phyloP scores from a whole-genome alignment of 2,113 vertebrate species.

The Cinclus cinclus region DNA sequence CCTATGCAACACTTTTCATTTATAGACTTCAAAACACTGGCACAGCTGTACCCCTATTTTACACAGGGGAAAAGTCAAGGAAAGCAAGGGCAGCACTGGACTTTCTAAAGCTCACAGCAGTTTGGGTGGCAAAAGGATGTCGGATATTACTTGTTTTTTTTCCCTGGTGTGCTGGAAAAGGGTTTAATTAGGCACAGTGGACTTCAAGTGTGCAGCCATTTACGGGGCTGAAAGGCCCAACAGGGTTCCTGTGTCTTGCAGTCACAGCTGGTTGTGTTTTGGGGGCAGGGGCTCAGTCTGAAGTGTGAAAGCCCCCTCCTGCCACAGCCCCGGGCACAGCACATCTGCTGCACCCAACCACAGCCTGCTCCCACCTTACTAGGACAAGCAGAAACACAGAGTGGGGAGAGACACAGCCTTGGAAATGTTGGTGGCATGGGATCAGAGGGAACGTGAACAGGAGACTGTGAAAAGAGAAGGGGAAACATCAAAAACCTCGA shows the following conservation, averaged over 20 bases:
- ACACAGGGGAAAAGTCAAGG: not conserved
- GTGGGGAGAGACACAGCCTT: rapidly evolving
- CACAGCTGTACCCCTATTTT: not conserved
- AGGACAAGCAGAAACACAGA: not conserved
- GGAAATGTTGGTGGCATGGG: not conserved
- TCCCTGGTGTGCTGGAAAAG: slow-evolving; percentile 8
- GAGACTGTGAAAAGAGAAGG: not conserved
- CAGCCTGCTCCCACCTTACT: not conserved
- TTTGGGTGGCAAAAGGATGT: slow-evolving; percentile 42
- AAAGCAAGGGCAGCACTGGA: not conserved
- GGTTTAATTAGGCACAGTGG: slow-evolving; percentile 14
- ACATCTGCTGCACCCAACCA: not conserved
- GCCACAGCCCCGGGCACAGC: not conserved
- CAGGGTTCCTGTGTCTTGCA: not conserved
- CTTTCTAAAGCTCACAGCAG: not conserved
- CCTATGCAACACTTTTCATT: not conserved
- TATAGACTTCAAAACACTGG: not conserved
- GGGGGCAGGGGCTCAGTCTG: not conserved
- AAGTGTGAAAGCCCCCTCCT: not conserved
- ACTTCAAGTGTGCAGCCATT: not conserved
- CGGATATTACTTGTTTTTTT: not conserved
- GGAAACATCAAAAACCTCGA: not conserved
- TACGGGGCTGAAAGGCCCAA: not conserved
- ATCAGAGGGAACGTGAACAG: not conserved
- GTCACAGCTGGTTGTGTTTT: not conserved